Percentiles rank a stretch among this genome's conserved stretches.
Evolutionary conservation across 2,113 vertebrate species (phyloP).

Genomic region (Microcebus lehilahytsara): DNA sequence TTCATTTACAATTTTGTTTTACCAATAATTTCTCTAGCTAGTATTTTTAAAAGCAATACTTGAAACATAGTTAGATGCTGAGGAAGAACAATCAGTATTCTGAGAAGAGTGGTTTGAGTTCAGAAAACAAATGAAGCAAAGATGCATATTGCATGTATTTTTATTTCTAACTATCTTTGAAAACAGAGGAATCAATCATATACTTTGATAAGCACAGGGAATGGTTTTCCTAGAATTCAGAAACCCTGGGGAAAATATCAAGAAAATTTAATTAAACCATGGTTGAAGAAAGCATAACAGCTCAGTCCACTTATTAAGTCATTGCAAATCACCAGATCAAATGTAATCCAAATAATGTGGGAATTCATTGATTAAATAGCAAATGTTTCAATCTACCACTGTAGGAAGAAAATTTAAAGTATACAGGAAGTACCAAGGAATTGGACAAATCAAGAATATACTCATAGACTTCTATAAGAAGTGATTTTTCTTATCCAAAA

Average conservation of each 20-base stretch:
- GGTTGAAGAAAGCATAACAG: not conserved
- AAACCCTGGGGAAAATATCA: not conserved
- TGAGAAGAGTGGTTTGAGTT: not conserved
- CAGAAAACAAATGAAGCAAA: not conserved
- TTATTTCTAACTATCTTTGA: constrained; percentile 17
- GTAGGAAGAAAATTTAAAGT: not conserved
- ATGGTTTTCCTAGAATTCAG: not conserved
- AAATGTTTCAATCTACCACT: not conserved
- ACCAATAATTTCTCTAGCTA: not conserved
- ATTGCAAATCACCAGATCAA: not conserved
- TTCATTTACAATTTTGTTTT: not conserved
- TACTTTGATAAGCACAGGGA: not conserved
- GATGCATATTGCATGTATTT: not conserved
- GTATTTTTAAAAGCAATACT: not conserved
- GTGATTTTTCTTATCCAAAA: not conserved
- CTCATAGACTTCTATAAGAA: not conserved
- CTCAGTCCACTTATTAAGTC: not conserved
- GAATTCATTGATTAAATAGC: not conserved
- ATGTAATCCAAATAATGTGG: not conserved
- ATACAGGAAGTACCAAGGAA: not conserved
- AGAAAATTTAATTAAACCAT: not conserved
- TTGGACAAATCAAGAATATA: not conserved
- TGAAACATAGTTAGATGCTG: not conserved
- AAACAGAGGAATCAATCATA: not conserved
- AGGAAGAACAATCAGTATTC: not conserved